Conservation (phyloP, 2,797 vertebrate species). For the Sphenopsis melanotis region DNA sequence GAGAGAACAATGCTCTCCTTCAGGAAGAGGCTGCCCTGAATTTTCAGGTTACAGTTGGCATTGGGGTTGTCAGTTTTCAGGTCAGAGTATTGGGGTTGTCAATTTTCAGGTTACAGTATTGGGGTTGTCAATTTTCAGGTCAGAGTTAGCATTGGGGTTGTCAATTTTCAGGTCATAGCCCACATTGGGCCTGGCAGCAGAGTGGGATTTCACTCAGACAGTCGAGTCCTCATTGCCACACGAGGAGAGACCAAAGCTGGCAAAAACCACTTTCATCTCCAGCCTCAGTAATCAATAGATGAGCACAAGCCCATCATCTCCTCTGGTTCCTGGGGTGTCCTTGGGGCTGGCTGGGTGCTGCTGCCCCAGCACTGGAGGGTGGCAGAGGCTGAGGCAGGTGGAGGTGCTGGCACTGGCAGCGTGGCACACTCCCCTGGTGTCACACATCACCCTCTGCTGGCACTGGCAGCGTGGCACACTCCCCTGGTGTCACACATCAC, state of each 20-base stretch:
- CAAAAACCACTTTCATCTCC: neutral
- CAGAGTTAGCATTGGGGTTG: neutral
- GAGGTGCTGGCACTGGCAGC: neutral
- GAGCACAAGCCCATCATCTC: neutral
- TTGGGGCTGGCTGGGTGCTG: neutral
- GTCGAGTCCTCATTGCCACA: neutral
- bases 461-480: neutral
- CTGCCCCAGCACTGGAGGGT: neutral
- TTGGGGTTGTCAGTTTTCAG: neutral
- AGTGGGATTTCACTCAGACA: neutral
- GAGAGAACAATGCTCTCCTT: neutral
- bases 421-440: neutral
- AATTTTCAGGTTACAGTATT: neutral
- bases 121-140: neutral
- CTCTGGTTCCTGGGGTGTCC: neutral
- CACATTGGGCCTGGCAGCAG: neutral
- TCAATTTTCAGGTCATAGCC: neutral
- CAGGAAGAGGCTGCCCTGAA: neutral
- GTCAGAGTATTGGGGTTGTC: neutral
- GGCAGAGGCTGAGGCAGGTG: fast-evolving
- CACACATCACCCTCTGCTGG: too few relatives aligned
- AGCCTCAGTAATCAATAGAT: neutral
- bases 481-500: neutral
- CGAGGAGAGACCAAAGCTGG: neutral
- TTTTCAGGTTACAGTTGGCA: neutral